These are phyloP conservation scores for Trematocara variabile DNA, from an alignment of 2,113 vertebrate species.

Conservation along the genomic window DNA sequence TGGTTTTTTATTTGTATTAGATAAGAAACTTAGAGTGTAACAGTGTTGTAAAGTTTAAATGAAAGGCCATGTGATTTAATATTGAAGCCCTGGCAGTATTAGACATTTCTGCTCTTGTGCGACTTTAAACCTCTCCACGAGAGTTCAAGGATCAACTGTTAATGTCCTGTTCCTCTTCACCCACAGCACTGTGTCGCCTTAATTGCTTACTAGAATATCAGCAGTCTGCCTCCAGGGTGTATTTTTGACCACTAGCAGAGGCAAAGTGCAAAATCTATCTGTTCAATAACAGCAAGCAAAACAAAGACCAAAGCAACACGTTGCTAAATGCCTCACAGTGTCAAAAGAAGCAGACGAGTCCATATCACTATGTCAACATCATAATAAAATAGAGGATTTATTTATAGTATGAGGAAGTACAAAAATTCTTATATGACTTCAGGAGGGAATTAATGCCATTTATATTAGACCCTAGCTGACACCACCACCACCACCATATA, in stretches of 20 bases:
- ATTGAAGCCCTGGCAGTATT: not conserved
- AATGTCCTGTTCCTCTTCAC: not conserved
- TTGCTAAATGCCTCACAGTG: not conserved
- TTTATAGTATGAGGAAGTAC: not conserved
- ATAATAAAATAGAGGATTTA: not conserved
- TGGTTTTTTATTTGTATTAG: not conserved
- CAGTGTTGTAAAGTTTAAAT: not conserved
- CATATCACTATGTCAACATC: not conserved
- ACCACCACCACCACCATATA: not conserved
- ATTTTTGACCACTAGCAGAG: not conserved
- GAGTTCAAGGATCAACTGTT: slow-evolving; percentile 20
- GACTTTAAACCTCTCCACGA: not conserved
- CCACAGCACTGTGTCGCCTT: not conserved
- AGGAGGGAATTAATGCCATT: not conserved
- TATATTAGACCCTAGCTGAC: not conserved
- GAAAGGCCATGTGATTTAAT: not conserved
- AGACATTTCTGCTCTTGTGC: not conserved
- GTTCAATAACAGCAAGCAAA: not conserved
- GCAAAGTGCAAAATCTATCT: slow-evolving; percentile 6
- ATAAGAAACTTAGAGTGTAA: not conserved
- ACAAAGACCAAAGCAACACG: not conserved
- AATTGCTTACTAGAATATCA: not conserved
- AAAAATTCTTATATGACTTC: not conserved
- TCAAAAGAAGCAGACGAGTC: not conserved
- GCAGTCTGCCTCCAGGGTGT: not conserved